Base-by-base conservation (phyloP, 1,140 invertebrate genomes). In the Anthonomus grandis region DNA sequence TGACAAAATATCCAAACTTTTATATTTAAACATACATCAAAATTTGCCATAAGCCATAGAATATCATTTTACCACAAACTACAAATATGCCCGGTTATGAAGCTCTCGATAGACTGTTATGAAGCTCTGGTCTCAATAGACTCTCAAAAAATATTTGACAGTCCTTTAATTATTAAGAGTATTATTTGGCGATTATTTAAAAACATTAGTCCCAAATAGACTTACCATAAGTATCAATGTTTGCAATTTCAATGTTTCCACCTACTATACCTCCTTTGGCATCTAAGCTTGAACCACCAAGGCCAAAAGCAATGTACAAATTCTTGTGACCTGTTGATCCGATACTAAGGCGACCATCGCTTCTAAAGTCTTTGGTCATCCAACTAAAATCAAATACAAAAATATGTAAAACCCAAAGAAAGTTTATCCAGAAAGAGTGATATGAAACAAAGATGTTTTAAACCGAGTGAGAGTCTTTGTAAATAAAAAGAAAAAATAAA, bases 241-340 rank as follows among this genome's bases (percentile, higher is more conserved):
- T 86, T 61, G 90, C 88, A 6, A 98, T 79, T 70, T 95, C 90
- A 66, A 98, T 93, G 44, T 86, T 90, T 36, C 95, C 94, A 73
- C 94, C 94, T 12, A 97, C 93, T 69, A 97, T 97, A 62, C 95
- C 95, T 46, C 93, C 93, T 74, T 95, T 93, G 10, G 94, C 93
- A 72, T 97, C 94, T 39, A 97, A 78, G 59, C 87, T 86, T 0
- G 93, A 95, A n/a, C 90, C 89, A 12, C 86, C 91, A 13, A 97
- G 76, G 22, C 91, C 90, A 19, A 95, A 79, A 23, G 90, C 89
- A 41, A 96, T 88, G 69, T 89, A 90, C 76, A 97, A 84, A 75
- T 96, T 95, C 70, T 94, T 95, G 70, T 95, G 91, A 2, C 94
- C 94, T 34, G 86, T 91, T 70, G 93, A 96, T 58, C 93, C 92